Conservation (phyloP, 2,113 vertebrate species). For the Hystrix brachyura region DNA sequence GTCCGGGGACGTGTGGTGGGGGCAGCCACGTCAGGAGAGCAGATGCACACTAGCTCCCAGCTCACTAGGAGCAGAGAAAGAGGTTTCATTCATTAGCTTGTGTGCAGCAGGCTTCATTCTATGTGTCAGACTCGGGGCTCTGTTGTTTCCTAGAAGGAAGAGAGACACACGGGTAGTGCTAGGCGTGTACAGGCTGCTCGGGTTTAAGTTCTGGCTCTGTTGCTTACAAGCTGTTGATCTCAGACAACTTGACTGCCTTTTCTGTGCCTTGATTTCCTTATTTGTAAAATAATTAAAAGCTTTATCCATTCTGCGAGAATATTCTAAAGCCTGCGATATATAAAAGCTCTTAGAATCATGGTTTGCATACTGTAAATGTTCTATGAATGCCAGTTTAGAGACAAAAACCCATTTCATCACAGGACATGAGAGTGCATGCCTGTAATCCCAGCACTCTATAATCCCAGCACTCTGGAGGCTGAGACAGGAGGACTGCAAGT, state of each 20-base stretch:
- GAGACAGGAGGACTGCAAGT: not conserved
- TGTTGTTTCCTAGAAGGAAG: not conserved
- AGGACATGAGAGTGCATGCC: not conserved
- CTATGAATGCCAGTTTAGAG: not conserved
- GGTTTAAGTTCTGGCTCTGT: not conserved
- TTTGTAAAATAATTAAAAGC: conserved; percentile 35
- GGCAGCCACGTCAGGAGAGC: not conserved
- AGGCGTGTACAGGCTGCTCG: not conserved
- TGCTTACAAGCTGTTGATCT: not conserved
- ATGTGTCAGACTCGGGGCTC: not conserved
- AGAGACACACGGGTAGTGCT: not conserved
- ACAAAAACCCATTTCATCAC: not conserved
- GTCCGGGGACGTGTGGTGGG: not conserved
- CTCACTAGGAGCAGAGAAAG: not conserved
- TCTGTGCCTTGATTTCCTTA: not conserved
- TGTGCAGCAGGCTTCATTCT: not conserved
- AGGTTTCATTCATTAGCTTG: not conserved
- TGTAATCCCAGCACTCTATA: not conserved
- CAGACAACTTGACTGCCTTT: not conserved
- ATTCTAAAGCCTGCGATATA: not conserved
- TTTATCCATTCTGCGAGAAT: not conserved
- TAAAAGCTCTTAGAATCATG: not conserved
- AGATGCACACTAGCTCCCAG: not conserved
- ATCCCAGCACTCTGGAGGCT: not conserved
- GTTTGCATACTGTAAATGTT: not conserved